phyloP scores from a whole-genome alignment of 2,888 invertebrate genomes.

The Syrphus vitripennis region DNA sequence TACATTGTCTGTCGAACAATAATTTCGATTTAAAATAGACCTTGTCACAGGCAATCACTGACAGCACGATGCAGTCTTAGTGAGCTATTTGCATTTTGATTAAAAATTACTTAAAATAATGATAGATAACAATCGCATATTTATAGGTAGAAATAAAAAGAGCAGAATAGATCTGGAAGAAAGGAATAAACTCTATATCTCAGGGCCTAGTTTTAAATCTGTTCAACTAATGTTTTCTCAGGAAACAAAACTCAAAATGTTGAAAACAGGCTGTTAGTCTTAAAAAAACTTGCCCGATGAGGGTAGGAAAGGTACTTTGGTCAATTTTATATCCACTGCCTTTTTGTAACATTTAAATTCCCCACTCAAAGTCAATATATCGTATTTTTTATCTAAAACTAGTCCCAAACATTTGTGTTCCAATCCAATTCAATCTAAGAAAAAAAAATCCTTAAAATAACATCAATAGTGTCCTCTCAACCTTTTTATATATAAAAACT shows the following conservation, averaged over 20 bases:
- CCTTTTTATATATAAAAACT: no score
- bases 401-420: neutral
- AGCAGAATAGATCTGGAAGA: no score
- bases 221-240: no score
- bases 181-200: no score
- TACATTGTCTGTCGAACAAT: neutral
- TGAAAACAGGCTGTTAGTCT: no score
- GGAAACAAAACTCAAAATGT: no score
- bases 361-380: neutral
- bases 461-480: neutral
- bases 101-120: slow-evolving; percentile 36
- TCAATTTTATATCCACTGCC: no score
- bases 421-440: neutral
- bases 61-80: neutral
- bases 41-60: neutral
- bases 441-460: neutral
- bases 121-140: neutral
- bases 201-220: no score
- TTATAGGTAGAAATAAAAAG: no score
- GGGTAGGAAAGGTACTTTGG: no score
- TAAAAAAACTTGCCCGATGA: no score
- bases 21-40: slow-evolving; percentile 19
- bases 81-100: slow-evolving; percentile 51
- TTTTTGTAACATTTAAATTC: no score
- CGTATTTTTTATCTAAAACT: neutral